Percentiles rank a stretch among this genome's conserved stretches.
Evolutionary conservation across 2,797 vertebrate genomes (phyloP).

Genomic region (Delichon dasypus): DNA sequence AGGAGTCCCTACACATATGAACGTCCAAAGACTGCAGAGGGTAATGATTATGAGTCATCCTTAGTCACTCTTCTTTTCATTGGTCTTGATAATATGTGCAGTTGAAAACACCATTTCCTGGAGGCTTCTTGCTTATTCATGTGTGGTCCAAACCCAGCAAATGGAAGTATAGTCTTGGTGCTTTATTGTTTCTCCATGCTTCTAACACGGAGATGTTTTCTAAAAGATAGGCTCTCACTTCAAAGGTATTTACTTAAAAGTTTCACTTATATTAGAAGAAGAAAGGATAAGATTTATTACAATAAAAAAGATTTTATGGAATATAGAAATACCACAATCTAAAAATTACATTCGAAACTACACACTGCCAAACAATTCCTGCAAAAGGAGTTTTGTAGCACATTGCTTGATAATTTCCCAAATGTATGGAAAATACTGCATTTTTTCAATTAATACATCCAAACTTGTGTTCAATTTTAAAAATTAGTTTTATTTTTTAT

Average conservation of each 20-base stretch:
- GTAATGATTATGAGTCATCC: slow-evolving; percentile 64
- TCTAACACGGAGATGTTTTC: background rate
- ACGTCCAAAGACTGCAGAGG: slow-evolving; percentile 73
- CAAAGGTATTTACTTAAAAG: background rate
- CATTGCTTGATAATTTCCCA: background rate
- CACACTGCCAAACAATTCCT: background rate
- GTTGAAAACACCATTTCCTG: background rate
- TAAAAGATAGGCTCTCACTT: background rate
- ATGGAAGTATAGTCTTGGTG: background rate
- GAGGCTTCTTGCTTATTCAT: background rate
- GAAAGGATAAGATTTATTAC: background rate
- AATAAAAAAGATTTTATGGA: background rate
- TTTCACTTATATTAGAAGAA: background rate
- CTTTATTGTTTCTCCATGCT: background rate
- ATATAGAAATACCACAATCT: background rate
- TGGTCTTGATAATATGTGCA: background rate
- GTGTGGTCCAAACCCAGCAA: background rate
- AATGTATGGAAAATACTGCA: background rate
- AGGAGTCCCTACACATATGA: slow-evolving; percentile 73
- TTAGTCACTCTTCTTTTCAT: background rate
- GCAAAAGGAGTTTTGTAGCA: background rate
- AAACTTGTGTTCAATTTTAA: background rate
- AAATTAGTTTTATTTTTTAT: background rate
- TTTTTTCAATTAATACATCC: background rate
- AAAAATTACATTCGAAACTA: background rate